Percentiles rank a stretch among this genome's conserved stretches.
phyloP scores from a whole-genome alignment of 1,140 invertebrate species.

The Solenopsis invicta region DNA sequence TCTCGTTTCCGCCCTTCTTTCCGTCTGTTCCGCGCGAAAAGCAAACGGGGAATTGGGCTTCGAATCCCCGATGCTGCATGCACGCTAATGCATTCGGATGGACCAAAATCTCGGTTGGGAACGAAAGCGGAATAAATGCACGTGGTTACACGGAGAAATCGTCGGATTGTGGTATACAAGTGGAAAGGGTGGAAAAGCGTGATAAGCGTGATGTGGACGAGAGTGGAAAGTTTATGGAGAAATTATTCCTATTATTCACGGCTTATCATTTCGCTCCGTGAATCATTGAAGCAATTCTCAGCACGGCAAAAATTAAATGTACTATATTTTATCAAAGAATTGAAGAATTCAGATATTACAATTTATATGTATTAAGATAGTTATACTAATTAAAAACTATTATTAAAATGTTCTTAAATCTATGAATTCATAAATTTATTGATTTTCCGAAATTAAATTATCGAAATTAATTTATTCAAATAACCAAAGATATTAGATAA shows the following conservation, averaged over 20 bases:
- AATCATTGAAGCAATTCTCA: neutral
- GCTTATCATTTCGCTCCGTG: neutral
- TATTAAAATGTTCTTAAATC: neutral
- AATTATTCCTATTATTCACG: constrained; percentile 28
- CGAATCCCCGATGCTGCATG: constrained; percentile 5
- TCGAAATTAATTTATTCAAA: neutral
- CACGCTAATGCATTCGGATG: constrained; percentile 43
- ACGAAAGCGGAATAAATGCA: constrained; percentile 45
- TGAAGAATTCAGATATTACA: neutral
- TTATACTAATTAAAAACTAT: neutral
- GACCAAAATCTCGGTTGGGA: constrained; percentile 34
- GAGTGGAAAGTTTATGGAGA: constrained; percentile 31
- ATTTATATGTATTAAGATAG: neutral
- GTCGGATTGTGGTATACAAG: constrained; percentile 13
- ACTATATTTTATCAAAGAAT: neutral
- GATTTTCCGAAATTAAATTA: no score
- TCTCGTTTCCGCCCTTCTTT: constrained; percentile 11
- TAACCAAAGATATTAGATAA: neutral
- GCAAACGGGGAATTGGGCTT: constrained; percentile 38
- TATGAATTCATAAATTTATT: neutral
- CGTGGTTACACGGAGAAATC: constrained; percentile 37
- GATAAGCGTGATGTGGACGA: neutral
- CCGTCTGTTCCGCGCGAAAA: constrained; percentile 19
- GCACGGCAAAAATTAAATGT: neutral
- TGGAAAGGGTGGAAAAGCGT: neutral